Evolutionary conservation across 2,797 vertebrate species (phyloP), one percentile per base, ranked within the genome.

Genomic region (Phrynocephalus forsythii): DNA sequence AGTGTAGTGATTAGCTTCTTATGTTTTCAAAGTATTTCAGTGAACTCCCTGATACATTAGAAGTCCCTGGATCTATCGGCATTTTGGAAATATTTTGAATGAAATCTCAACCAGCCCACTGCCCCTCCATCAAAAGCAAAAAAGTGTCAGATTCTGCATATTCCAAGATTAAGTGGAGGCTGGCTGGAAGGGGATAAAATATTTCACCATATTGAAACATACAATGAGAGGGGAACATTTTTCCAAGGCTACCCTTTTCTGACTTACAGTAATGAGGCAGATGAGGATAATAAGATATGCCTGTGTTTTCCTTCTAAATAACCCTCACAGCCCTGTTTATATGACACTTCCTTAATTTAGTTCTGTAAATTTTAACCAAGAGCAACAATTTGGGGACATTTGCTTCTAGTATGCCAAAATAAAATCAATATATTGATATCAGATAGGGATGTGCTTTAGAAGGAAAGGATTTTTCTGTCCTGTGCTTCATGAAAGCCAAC

Each of bases 1-100:
- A 60, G 48, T 56, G 24, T 52, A 68, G 79, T 56, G 72, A 68
- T 87, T 76, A 82, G n/a, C 86, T 77, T 87, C 82, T 82, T 52
- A 52, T 73, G 79, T 20, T 68, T 30, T 87, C 60, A 76, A 66
- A 52, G 63, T 20, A 6, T 77, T 69, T 48, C 75, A 24, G 20
- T 69, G 86, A 83, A 44, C 77, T 22, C 5, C n/a, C n/a, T 44
- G 63, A 52, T 48, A 82, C 63, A 56, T 69, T 6, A 76, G 48
- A 68, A 52, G 2, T 3, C 4, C 5, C 44, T n/a, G 82, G 44
- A 68, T 83, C 72, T 68, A 8, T 15, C 68, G 72, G 48, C 63
- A 38, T 87, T 82, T 87, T 48, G 8, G 83, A 68, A 6, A 9
- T 33, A 69, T 22, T 69, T 60, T 87, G 80, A 78, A 44, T 24